Evolutionary conservation across 2,113 vertebrate species (phyloP).

Genomic region (Chaetodon trifascialis): DNA sequence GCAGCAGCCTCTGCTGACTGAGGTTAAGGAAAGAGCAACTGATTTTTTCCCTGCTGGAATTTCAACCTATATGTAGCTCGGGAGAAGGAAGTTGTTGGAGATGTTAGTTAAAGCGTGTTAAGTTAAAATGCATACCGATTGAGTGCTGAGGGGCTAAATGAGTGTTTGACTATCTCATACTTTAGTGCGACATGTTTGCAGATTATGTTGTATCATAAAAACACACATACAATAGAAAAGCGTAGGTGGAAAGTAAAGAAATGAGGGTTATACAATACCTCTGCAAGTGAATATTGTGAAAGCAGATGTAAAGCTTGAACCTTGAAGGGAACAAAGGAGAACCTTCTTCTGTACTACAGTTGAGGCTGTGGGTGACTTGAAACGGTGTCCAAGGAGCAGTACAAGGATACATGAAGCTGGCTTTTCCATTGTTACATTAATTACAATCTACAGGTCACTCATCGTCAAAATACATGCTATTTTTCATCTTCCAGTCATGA

Average conservation of each 20-base stretch:
- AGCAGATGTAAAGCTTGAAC: constrained; percentile 4
- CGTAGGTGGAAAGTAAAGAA: not conserved
- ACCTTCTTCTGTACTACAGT: not conserved
- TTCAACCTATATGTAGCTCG: not conserved
- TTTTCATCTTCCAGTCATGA: constrained; percentile 13
- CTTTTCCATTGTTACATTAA: not conserved
- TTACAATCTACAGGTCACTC: not conserved
- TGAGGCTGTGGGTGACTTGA: not conserved
- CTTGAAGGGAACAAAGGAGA: constrained; percentile 25
- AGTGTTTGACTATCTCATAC: not conserved
- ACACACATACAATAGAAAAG: not conserved
- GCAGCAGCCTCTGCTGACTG: constrained; percentile 45
- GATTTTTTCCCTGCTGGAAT: constrained; percentile 48
- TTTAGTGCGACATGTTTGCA: not conserved
- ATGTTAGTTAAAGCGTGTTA: not conserved
- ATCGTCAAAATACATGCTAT: not conserved
- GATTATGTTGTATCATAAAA: not conserved
- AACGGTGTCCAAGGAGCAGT: not conserved
- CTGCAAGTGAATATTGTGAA: not conserved
- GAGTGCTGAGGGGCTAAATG: not conserved
- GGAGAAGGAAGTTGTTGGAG: not conserved
- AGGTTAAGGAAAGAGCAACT: constrained; percentile 57
- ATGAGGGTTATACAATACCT: not conserved
- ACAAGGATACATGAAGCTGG: not conserved
- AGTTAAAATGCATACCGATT: not conserved